Conservation (phyloP, 1,140 invertebrate genomes). For the Xylocopa sonorina region DNA sequence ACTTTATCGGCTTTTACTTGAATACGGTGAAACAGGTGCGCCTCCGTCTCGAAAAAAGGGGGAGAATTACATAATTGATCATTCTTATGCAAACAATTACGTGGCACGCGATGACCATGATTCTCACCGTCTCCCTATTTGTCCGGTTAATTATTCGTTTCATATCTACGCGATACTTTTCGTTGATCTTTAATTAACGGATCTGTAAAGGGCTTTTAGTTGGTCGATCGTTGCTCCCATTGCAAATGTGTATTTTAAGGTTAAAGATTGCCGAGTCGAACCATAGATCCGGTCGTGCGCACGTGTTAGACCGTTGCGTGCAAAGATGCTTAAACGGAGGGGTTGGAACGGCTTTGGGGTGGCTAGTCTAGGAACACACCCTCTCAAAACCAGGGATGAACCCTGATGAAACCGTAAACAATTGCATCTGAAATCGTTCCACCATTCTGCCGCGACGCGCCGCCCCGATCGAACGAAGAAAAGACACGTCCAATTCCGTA, state of each 20-base stretch:
- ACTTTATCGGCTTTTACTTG: neutral
- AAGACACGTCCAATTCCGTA: neutral
- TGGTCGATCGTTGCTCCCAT: no score
- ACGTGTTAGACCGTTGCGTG: constrained; percentile 41
- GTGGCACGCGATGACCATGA: neutral
- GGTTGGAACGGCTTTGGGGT: constrained; percentile 32
- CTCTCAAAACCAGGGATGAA: constrained; percentile 49
- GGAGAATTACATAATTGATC: neutral
- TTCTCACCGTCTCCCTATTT: neutral
- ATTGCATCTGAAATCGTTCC: constrained; percentile 65
- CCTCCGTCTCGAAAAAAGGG: neutral
- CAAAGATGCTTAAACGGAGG: constrained; percentile 16
- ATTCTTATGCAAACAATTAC: neutral
- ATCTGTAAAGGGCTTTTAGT: no score
- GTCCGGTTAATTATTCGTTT: no score
- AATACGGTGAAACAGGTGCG: neutral
- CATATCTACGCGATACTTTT: no score
- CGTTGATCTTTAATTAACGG: no score
- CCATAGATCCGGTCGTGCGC: constrained; percentile 3
- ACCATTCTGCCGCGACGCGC: constrained; percentile 17
- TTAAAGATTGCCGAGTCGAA: neutral
- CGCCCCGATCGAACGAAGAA: constrained; percentile 37
- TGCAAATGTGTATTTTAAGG: no score
- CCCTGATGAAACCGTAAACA: constrained; percentile 69
- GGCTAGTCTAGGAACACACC: neutral